phyloP scores from a whole-genome alignment of 2,113 vertebrate species.

The Strigops habroptila region DNA sequence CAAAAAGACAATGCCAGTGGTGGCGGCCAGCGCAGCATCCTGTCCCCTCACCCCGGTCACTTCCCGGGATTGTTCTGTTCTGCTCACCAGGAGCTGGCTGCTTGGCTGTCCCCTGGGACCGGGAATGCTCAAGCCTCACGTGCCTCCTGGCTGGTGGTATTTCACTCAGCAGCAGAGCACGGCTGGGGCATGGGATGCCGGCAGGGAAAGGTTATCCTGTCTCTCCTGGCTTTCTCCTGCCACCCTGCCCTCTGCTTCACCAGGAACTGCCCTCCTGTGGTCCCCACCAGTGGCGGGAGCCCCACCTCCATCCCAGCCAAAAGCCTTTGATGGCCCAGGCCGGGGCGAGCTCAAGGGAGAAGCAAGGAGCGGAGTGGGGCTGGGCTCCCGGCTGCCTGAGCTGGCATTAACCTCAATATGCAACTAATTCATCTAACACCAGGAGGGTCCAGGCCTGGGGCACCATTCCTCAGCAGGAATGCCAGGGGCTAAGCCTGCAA shows the following conservation, averaged over 20 bases:
- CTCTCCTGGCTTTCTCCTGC: background rate
- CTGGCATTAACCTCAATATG: background rate
- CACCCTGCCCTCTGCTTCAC: rapidly evolving
- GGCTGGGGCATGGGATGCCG: rapidly evolving
- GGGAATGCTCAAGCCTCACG: background rate
- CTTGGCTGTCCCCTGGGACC: background rate
- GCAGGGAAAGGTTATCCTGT: rapidly evolving
- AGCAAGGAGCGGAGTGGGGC: rapidly evolving
- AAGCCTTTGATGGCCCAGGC: rapidly evolving
- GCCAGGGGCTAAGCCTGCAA: background rate
- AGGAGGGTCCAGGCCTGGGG: background rate
- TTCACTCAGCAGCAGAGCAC: rapidly evolving
- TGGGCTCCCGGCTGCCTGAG: background rate
- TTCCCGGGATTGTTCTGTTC: constrained; percentile 59
- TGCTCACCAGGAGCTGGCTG: background rate
- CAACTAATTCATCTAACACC: background rate
- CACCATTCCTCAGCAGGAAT: background rate
- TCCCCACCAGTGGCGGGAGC: background rate
- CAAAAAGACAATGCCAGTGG: background rate
- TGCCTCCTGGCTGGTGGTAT: rapidly evolving
- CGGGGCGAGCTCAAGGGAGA: rapidly evolving
- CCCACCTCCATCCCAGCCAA: background rate
- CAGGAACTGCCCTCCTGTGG: background rate
- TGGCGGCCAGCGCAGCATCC: background rate
- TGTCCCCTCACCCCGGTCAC: background rate